Base-by-base conservation (phyloP, 1,140 invertebrate species). In the Hydropsyche tenuis region DNA sequence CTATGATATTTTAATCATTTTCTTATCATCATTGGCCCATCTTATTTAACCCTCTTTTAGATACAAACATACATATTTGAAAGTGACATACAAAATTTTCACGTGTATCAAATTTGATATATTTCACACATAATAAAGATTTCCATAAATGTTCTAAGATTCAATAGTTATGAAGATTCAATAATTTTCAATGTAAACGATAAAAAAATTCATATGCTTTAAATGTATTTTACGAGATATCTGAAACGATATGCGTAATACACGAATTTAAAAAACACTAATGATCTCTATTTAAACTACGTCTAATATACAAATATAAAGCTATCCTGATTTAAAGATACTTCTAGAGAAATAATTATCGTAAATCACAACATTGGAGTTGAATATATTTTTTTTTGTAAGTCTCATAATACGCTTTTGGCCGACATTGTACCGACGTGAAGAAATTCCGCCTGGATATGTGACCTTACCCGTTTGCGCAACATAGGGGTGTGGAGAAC, bases 351-450 rank as follows among this genome's bases (percentile, higher is more conserved):
- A 77, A 77, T 72, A 74, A 73, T 75, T 75, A 73, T 72, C 43
- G 56, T 77, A 77, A 77, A 77, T 77, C 76, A 77, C 76, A 77
- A 77, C 76, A 75, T 77, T 75, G 76, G 76, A 77, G 76, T 77
- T 74, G 73, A 77, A 77, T 75, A 77, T 72, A 63, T 63, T 27
- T 68, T 77, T 70, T 37, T 37, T 37, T 37, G 30, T 37, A 74
- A 77, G 76, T 77, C 73, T 77, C 71, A 72, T 74, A 65, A 70
- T 64, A 62, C 65, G 73, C 53, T 53, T 53, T 16, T 23, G 43
- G 63, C 11, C 12, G 23, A 22, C 56, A 6, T 23, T 23, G 37
- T 16, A 4, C 7, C 23, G 3, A 22, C 20, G 6, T 30, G 51
- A 7, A n/a, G 7, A 56, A 7, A 22, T n/a, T 25, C 11, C 9